Percentiles rank a stretch among this genome's conserved stretches.
Conservation (phyloP, 2,113 vertebrate species). For the Oostethus manadensis region DNA sequence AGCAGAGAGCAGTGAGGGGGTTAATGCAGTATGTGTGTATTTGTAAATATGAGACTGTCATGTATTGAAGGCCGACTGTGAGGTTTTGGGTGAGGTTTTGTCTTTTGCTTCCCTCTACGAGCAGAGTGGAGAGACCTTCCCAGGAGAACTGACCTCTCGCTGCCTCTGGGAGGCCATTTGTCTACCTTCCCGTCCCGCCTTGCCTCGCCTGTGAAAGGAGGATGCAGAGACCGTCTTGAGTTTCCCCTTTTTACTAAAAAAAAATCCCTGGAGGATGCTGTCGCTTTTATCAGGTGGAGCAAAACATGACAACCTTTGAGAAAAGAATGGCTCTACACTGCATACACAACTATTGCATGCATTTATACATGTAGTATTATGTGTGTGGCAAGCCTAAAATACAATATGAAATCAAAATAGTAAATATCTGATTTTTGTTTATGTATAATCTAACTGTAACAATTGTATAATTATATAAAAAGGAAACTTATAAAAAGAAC, state of each 20-base stretch:
- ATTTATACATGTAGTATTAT: too few species aligned
- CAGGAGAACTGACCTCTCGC: slow-evolving; percentile 61
- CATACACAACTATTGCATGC: neutral
- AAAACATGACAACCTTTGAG: slow-evolving; percentile 59
- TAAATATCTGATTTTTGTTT: too few species aligned
- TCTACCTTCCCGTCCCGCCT: slow-evolving; percentile 40
- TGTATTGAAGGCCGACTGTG: slow-evolving; percentile 25
- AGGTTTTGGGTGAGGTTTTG: slow-evolving; percentile 46
- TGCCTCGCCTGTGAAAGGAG: slow-evolving; percentile 45
- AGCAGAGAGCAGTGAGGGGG: slow-evolving; percentile 27
- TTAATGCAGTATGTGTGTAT: slow-evolving; percentile 48
- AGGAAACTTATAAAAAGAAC: too few species aligned
- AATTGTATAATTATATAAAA: too few species aligned
- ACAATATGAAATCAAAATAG: too few species aligned
- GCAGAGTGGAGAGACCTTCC: slow-evolving; percentile 23
- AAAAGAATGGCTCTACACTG: slow-evolving; percentile 12
- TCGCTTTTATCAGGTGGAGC: slow-evolving; percentile 41
- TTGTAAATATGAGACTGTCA: slow-evolving; percentile 23
- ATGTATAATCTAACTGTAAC: too few species aligned
- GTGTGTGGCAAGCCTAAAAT: too few species aligned
- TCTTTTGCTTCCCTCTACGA: slow-evolving; percentile 14
- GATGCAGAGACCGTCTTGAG: slow-evolving; percentile 42
- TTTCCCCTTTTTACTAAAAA: slow-evolving; percentile 58
- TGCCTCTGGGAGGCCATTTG: slow-evolving; percentile 62
- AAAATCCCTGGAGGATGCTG: slow-evolving; percentile 42